A percentile compares a stretch with the other conserved stretches of the same genome.
Evolutionary conservation across 1,140 invertebrate genomes (phyloP).

Genomic region (Hyles euphorbiae): DNA sequence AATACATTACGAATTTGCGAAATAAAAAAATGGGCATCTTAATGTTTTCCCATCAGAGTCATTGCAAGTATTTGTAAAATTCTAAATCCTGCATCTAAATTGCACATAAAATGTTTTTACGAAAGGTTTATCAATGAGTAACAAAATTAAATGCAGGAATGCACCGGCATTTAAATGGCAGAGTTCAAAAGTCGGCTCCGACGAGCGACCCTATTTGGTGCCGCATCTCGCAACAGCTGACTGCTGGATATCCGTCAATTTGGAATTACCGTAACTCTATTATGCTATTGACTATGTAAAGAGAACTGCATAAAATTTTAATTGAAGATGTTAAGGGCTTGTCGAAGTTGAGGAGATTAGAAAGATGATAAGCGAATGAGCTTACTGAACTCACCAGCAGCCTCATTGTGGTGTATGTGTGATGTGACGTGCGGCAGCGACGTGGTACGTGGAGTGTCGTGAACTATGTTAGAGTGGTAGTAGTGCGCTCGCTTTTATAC

Average conservation of each 20-base stretch:
- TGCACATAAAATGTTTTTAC: constrained; percentile 11
- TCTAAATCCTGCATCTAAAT: too few species aligned
- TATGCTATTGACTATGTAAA: not conserved
- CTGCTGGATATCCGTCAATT: constrained; percentile 32
- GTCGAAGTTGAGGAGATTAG: not conserved
- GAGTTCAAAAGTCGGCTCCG: constrained; percentile 54
- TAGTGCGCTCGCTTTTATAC: constrained; percentile 67
- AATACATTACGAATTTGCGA: too few species aligned
- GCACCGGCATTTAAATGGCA: constrained; percentile 49
- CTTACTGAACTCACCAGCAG: constrained; percentile 58
- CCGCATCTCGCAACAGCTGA: constrained; percentile 46
- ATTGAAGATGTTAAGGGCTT: too few species aligned
- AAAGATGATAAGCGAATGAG: constrained; percentile 1
- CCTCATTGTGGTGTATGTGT: constrained; percentile 61
- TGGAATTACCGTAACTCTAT: not conserved
- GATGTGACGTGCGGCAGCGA: constrained; percentile 49
- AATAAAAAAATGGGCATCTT: too few species aligned
- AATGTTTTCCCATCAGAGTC: too few species aligned
- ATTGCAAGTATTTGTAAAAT: too few species aligned
- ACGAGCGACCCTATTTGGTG: constrained; percentile 41
- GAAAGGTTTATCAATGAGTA: constrained; percentile 3
- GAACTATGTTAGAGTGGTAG: constrained; percentile 70
- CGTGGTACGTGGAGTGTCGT: constrained; percentile 52
- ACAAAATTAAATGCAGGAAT: constrained; percentile 40
- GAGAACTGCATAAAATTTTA: not conserved